Evolutionary conservation across 2,113 vertebrate genomes (phyloP), one percentile per base, ranked within the genome.

Genomic region (Channa argus): DNA sequence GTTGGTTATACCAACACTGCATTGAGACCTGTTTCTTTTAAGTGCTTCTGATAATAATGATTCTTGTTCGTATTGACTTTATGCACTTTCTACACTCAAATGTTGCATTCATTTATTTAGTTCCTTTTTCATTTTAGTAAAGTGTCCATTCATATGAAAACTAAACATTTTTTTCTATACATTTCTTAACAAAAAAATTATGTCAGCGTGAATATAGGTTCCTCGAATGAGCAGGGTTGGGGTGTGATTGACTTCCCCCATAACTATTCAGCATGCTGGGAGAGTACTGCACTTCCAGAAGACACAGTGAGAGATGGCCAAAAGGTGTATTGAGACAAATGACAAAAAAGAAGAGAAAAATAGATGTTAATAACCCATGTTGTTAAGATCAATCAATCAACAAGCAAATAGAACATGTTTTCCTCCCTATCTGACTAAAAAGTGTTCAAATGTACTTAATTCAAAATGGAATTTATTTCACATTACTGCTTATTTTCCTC

Each of bases 221-320:
- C 84, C 93, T 94, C 74, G 93, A 93, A 90, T 93, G 92, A 88
- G 92, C 60, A 8, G 92, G 91, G 83, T 94, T 94, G 84, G 91
- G 88, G 84, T 92, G 94, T 92, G 93, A 93, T 94, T 94, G 94
- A 93, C 86, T 87, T 85, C 92, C 90, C 89, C 92, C 93, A 13
- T 94, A 95, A 89, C 93, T 94, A 90, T 92, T 95, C 92, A 95
- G 92, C 94, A 95, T 95, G 94, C 94, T 95, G 92, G 94, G 93
- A 93, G 94, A 95, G 91, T 95, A 95, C 94, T 95, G 93, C 47
- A 78, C 58, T 59, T 91, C 83, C 87, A 85, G 63, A 84, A 69
- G 56, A 47, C 58, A 50, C 0, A 58, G 58, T 3, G 54, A 45
- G 46, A 44, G 75, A 52, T 14, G 71, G 77, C 87, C 90, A 87